phyloP scores from a whole-genome alignment of 2,113 vertebrate species.

The Gopherus flavomarginatus region DNA sequence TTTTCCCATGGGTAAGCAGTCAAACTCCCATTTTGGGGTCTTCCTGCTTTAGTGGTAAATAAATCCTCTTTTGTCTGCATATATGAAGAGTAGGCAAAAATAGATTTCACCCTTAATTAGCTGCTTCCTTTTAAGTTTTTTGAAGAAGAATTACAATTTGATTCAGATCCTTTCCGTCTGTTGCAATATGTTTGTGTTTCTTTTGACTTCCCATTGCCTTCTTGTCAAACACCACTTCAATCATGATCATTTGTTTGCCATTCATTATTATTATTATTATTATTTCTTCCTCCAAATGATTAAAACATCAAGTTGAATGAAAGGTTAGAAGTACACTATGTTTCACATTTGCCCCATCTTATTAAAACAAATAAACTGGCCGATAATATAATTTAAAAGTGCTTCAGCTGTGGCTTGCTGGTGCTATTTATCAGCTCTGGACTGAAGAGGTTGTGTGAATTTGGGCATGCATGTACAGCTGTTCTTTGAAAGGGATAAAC shows the following conservation, averaged over 20 bases:
- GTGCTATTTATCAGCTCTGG: constrained; percentile 84
- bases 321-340: constrained; percentile 79
- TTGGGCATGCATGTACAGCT: constrained; percentile 76
- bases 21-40: constrained; percentile 16
- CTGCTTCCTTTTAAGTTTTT: constrained; percentile 76
- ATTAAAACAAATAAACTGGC: constrained; percentile 80
- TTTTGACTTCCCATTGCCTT: constrained; percentile 81
- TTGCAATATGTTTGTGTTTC: constrained; percentile 81
- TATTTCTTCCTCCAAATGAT: constrained; percentile 84
- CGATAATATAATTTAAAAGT: constrained; percentile 61
- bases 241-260: constrained; percentile 79
- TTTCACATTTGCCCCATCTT: constrained; percentile 75
- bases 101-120: constrained; percentile 78
- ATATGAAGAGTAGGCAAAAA: constrained; percentile 67
- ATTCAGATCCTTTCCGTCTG: constrained; percentile 80
- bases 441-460: constrained; percentile 74
- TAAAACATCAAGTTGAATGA: constrained; percentile 81
- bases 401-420: constrained; percentile 70
- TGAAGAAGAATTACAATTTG: constrained; percentile 72
- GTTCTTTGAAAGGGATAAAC: constrained; percentile 82
- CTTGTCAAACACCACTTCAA: constrained; percentile 81
- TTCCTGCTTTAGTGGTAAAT: constrained; percentile 28
- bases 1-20: constrained; percentile 35
- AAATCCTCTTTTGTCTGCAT: constrained; percentile 44
- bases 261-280: constrained; percentile 68